Conservation (phyloP, 1,140 invertebrate species). For the Drosophila leontia region DNA sequence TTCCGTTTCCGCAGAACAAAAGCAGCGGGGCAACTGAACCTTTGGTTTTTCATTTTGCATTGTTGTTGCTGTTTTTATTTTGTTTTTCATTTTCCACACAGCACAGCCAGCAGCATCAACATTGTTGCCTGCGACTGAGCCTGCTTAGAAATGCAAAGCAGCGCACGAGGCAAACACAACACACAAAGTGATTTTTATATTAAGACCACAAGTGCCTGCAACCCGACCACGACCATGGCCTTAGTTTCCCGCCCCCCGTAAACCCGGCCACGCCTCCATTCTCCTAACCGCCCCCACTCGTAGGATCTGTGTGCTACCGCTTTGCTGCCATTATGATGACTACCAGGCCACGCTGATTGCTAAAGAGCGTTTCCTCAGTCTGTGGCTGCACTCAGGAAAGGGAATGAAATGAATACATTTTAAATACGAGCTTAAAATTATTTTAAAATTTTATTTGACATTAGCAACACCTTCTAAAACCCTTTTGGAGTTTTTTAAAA, state of each 20-base stretch:
- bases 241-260: not conserved
- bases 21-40: constrained; percentile 41
- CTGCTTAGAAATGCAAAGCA: constrained; percentile 83
- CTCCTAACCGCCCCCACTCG: not conserved
- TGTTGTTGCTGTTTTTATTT: not conserved
- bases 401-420: not conserved
- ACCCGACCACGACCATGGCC: constrained; percentile 40
- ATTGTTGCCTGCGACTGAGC: constrained; percentile 59
- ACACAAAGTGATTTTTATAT: constrained; percentile 84
- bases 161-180: constrained; percentile 75
- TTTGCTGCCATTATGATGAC: constrained; percentile 82
- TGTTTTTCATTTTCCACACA: constrained; percentile 35
- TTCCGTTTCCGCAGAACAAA: constrained; percentile 64
- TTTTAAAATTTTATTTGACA: not conserved
- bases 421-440: not conserved
- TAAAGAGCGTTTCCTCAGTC: constrained; percentile 49
- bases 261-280: not conserved
- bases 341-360: constrained; percentile 76
- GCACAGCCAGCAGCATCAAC: constrained; percentile 61
- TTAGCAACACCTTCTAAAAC: not conserved
- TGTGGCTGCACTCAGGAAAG: constrained; percentile 8
- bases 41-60: constrained; percentile 24
- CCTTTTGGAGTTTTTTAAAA: not conserved
- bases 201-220: constrained; percentile 79
- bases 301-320: constrained; percentile 49